These are phyloP conservation scores for Nerophis lumbriciformis DNA, from an alignment of 2,113 vertebrate species.

Conservation along the genomic window DNA sequence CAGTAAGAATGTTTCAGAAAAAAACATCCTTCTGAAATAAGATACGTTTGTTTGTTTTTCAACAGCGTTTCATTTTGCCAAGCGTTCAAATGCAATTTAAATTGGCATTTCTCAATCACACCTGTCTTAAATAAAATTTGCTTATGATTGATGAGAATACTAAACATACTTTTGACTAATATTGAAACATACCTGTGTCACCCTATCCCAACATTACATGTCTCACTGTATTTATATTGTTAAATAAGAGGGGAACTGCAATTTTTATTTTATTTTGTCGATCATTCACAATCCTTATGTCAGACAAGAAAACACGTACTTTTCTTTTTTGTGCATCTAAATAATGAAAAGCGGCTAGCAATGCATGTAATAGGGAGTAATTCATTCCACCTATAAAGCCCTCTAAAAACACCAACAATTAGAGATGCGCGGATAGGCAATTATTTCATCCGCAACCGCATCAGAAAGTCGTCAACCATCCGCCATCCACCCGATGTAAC, in stretches of 20 bases:
- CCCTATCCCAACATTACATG: neutral
- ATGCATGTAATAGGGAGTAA: no score
- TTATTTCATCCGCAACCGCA: no score
- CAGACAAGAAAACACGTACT: no score
- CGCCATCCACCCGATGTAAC: no score
- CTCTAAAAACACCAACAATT: no score
- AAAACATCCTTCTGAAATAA: neutral
- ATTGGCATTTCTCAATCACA: neutral
- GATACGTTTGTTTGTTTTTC: neutral
- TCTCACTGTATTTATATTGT: neutral
- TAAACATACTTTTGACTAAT: neutral
- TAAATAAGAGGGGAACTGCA: neutral
- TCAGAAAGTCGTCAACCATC: no score
- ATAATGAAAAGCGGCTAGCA: no score
- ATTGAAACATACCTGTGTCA: neutral
- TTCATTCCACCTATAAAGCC: no score
- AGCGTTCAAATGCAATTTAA: neutral
- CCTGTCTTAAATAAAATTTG: neutral
- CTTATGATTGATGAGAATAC: neutral
- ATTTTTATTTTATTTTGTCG: no score
- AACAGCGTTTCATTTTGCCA: neutral
- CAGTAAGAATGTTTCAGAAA: neutral
- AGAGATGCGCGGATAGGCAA: no score
- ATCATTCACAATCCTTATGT: neutral
- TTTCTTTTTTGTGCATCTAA: no score